Conservation (phyloP, 2,797 vertebrate species). For the Neoniphon sammara region DNA sequence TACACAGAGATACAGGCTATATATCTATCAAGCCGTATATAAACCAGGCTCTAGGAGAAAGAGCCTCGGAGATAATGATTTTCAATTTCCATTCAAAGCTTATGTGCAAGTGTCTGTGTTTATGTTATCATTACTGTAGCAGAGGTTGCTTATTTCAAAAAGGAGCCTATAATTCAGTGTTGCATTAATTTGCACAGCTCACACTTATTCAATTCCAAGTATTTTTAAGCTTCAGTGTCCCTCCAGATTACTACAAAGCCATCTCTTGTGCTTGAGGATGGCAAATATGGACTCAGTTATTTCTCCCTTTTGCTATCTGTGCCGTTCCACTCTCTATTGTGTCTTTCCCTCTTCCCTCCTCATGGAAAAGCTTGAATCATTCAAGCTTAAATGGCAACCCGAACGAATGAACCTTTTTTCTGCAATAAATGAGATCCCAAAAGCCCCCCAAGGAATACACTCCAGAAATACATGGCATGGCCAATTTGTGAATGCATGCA, state of each 20-base stretch:
- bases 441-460: conserved; percentile 67
- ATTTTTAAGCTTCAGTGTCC: conserved; percentile 14
- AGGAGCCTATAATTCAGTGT: not conserved
- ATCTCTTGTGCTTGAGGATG: not conserved
- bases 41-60: conserved; percentile 6
- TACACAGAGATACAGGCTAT: conserved; percentile 41
- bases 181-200: conserved; percentile 8
- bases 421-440: conserved; percentile 73
- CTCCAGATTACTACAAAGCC: not conserved
- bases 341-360: conserved; percentile 4
- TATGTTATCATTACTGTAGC: not conserved
- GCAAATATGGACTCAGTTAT: conserved; percentile 6
- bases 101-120: not conserved
- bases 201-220: conserved; percentile 2
- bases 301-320: not conserved
- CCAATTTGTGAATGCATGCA: conserved; percentile 73
- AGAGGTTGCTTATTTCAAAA: not conserved
- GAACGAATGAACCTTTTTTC: conserved; percentile 59
- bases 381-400: conserved; percentile 75
- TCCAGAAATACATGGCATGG: conserved; percentile 68
- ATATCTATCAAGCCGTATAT: conserved; percentile 25
- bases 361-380: conserved; percentile 61
- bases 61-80: conserved; percentile 41
- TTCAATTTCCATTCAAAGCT: conserved; percentile 45
- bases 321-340: conserved; percentile 8